Evolutionary conservation across 92 coral and sea anemone species (phyloP), one percentile per base, ranked within the genome.

Genomic region (Parazoanthus atlanticus): DNA sequence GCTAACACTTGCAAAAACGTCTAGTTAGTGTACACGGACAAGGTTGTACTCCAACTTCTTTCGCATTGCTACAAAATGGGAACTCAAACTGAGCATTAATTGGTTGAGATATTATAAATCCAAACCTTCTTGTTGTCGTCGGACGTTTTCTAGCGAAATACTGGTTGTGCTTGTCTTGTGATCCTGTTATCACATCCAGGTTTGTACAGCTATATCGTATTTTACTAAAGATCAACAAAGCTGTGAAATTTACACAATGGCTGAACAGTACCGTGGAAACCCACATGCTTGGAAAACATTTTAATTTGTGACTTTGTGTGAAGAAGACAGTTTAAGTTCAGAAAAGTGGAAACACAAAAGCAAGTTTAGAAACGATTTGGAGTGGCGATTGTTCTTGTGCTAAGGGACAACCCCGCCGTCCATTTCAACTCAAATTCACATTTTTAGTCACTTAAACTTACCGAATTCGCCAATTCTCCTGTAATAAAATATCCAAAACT

Each of bases 221-320:
- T 71, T 70, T 23, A 78, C 77, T 56, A 29, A 84, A 71, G 25
- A 46, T 84, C 67, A 84, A 84, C 28, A 84, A 71, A 71, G 87
- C 87, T 84, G 78, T 43, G 43, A n/a, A 46, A 78, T 78, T 78
- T 47, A 78, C 82, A 78, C 82, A 78, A 78, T 78, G 82, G 36
- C 8, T 46, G 65, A 28, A 23, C 29, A 78, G 64, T 49, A 28
- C 82, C 82, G 28, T 78, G 82, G 82, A 78, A 78, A 78, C 82
- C 82, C 82, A 78, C 82, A 78, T 78, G 82, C 58, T 25, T 9
- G 32, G 82, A 78, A 78, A 78, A 78, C 82, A 78, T 78, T 78
- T 78, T 78, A 78, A 78, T 78, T 78, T 78, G 82, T 78, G 82
- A 78, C 82, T 47, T 78, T 78, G 82, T 78, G 82, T 23, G 82